Evolutionary conservation across 1,140 invertebrate species (phyloP).

Genomic region (Lordiphosa collinella): DNA sequence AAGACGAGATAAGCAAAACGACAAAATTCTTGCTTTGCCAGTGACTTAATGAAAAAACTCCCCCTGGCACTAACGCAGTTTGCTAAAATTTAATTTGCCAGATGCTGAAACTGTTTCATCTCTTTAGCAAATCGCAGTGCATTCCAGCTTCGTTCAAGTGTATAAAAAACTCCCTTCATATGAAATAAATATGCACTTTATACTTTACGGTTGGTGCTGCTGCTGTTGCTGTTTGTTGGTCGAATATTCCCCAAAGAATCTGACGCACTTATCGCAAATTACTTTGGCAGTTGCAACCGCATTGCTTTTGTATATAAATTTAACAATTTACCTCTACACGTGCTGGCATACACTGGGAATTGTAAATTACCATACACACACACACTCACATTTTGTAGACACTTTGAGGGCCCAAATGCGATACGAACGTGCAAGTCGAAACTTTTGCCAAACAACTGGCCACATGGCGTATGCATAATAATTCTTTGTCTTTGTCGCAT

Average conservation of each 20-base stretch:
- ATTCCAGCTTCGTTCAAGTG: constrained; percentile 40
- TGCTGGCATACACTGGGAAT: constrained; percentile 57
- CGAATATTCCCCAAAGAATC: constrained; percentile 75
- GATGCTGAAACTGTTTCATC: constrained; percentile 24
- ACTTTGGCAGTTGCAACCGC: constrained; percentile 72
- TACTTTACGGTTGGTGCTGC: constrained; percentile 39
- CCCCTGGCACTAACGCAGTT: constrained; percentile 10
- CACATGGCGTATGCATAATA: constrained; percentile 69
- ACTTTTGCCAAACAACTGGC: constrained; percentile 44
- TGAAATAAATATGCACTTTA: constrained; percentile 65
- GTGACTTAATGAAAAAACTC: constrained; percentile 1
- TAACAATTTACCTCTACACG: constrained; percentile 73
- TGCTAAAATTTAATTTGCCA: constrained; percentile 25
- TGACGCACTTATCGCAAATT: constrained; percentile 78
- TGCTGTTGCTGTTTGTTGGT: constrained; percentile 53
- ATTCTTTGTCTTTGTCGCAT: constrained; percentile 56
- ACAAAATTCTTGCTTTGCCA: too few relatives aligned
- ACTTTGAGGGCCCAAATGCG: constrained; percentile 43
- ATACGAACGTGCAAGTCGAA: constrained; percentile 48
- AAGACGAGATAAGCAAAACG: too few relatives aligned
- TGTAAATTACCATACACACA: constrained; percentile 65
- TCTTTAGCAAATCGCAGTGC: constrained; percentile 37
- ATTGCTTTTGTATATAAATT: constrained; percentile 76
- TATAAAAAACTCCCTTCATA: constrained; percentile 19
- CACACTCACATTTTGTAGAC: constrained; percentile 2